Base-by-base conservation (phyloP, 1,140 invertebrate genomes). In the Micrasema minimum region DNA sequence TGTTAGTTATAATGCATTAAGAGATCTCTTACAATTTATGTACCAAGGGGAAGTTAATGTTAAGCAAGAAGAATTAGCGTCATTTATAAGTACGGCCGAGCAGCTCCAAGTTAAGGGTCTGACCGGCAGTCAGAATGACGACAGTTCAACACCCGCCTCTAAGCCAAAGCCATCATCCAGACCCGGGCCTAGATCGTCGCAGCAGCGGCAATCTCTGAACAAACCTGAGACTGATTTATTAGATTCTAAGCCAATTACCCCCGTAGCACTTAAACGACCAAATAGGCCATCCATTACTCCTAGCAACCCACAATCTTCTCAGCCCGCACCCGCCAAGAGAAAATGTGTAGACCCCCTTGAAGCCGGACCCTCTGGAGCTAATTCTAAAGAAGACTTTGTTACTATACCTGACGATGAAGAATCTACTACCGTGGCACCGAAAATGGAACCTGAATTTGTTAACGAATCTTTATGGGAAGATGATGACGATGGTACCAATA, bases 11-110 rank as follows among this genome's bases (percentile, higher is more conserved):
- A 84, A 86, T 69, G 91, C 92, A 74, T 82, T 94, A 77, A 89
- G 88, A 82, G 90, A 92, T 81, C 87, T 94, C 76, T 86, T 95
- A 77, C 90, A 92, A 78, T 95, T 94, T 82, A 94, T 95, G 90
- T 95, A 95, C 79, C 89, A 91, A 84, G 93, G 93, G 74, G 92
- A 94, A 86, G 92, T 94, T 55, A 93, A 93, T 85, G 90, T 94
- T 76, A 90, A 89, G 77, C 91, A 94, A 84, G 91, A 93, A 79
- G 91, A 93, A 76, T 86, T 95, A 79, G 87, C 90, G 69, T 89
- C 89, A 67, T 93, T 95, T 81, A 88, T 95, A 77, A 93, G 92
- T 86, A 91, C 92, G 77, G 93, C 93, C 72, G 91, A 94, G 85
- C 90, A 91, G 76, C 86, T 95, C 77, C 91, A 93, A 86, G 90